A percentile compares a stretch with the other conserved stretches of the same genome.
phyloP scores from a whole-genome alignment of 2,888 invertebrate genomes.

The Endotricha flammealis region DNA sequence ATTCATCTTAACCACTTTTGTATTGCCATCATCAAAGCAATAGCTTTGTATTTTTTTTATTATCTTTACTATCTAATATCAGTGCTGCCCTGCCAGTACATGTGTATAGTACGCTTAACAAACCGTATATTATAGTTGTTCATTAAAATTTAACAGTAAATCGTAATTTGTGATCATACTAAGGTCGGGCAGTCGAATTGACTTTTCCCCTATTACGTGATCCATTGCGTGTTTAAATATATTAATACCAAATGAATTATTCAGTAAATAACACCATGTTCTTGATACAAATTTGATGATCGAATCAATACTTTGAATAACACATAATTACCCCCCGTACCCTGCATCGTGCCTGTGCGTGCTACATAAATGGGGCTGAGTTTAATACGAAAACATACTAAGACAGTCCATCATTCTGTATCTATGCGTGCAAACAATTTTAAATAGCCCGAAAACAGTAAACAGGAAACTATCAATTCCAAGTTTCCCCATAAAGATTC shows the following conservation, averaged over 20 bases:
- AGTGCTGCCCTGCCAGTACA: too few relatives aligned
- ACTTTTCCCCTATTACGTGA: slow-evolving; percentile 39
- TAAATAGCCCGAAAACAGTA: slow-evolving; percentile 60
- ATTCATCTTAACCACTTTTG: too few relatives aligned
- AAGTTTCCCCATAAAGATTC: slow-evolving; percentile 68
- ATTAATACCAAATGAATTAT: slow-evolving; percentile 63
- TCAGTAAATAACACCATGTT: slow-evolving; percentile 62
- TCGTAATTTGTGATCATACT: slow-evolving; percentile 41
- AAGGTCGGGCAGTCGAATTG: slow-evolving; percentile 42
- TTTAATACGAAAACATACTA: slow-evolving; percentile 48
- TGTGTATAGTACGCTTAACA: slow-evolving; percentile 20
- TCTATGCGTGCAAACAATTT: slow-evolving; percentile 63
- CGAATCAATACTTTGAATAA: slow-evolving; percentile 50
- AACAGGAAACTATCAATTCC: slow-evolving; percentile 67
- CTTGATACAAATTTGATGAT: slow-evolving; percentile 55
- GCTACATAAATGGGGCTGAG: slow-evolving; percentile 47
- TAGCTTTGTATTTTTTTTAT: too few relatives aligned
- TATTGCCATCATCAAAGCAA: too few relatives aligned
- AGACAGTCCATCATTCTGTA: slow-evolving; percentile 53
- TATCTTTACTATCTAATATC: too few relatives aligned
- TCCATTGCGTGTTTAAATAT: slow-evolving; percentile 61
- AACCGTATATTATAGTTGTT: slow-evolving; percentile 32
- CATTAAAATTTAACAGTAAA: slow-evolving; percentile 20
- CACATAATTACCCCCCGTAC: slow-evolving; percentile 47
- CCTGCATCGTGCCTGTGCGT: slow-evolving; percentile 62